Conservation (phyloP, 2,888 invertebrate species). For the Coelopa pilipes region DNA sequence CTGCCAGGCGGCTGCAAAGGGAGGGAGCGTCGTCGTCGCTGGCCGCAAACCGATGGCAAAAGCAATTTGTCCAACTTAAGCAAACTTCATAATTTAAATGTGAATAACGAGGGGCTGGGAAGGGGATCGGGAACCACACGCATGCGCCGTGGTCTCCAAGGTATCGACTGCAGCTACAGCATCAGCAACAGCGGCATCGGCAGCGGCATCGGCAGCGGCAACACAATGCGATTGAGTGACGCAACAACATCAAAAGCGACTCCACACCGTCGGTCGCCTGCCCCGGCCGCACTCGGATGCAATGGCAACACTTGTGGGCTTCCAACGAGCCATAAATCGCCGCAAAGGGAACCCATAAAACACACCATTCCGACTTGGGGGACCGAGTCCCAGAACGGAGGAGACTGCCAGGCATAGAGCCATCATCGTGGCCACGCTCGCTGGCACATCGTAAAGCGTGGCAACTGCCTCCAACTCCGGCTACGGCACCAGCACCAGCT, state of each 20-base stretch:
- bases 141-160: not conserved
- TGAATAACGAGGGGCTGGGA: slow-evolving; percentile 8
- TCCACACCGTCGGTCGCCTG: not conserved
- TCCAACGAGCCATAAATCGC: slow-evolving; percentile 16
- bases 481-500: not conserved
- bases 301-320: not conserved
- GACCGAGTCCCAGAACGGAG: not conserved
- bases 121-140: not conserved
- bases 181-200: not conserved
- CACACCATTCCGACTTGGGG: too few relatives aligned
- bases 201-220: not conserved
- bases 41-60: not conserved
- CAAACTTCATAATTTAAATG: slow-evolving; percentile 20
- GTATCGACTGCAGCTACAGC: not conserved
- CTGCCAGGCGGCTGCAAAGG: not conserved
- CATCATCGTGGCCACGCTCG: not conserved
- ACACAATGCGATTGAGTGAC: not conserved
- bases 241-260: not conserved
- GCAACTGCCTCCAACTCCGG: not conserved
- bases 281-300: too few relatives aligned
- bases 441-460: slow-evolving; percentile 22
- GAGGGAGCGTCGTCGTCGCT: not conserved
- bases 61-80: slow-evolving; percentile 35
- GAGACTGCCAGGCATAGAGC: slow-evolving; percentile 8
- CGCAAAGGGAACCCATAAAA: not conserved